These are phyloP conservation scores for Akabosia matsudoensis DNA, from an alignment of 1,140 invertebrate species.

Conservation along the genomic window DNA sequence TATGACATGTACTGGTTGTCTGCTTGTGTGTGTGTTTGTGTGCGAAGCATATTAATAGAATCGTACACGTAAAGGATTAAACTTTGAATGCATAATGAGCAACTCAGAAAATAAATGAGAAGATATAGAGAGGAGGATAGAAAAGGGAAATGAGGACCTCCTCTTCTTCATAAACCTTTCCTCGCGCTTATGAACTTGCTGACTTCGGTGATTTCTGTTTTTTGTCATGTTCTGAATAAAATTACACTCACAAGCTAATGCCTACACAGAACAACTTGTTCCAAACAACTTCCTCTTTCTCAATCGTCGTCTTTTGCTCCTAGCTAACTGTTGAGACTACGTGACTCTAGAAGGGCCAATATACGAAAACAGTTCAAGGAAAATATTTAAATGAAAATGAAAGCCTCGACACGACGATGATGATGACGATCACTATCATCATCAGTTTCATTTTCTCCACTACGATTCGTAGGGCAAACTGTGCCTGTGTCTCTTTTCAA, in stretches of 20 bases:
- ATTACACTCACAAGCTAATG: slow-evolving; percentile 6
- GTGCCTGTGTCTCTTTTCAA: no score
- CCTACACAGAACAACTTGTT: background rate
- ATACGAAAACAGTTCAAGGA: background rate
- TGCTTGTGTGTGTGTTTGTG: background rate
- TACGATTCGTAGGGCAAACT: background rate
- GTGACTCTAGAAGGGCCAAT: background rate
- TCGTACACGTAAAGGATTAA: slow-evolving; percentile 6
- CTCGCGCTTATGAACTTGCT: background rate
- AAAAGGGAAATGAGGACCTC: background rate
- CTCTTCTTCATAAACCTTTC: background rate
- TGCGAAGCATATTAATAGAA: background rate
- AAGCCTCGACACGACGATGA: slow-evolving; percentile 8
- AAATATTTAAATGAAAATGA: slow-evolving; percentile 11
- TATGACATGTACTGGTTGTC: no score
- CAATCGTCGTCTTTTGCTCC: background rate
- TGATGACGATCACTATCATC: background rate
- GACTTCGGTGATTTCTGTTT: background rate
- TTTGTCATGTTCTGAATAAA: slow-evolving; percentile 17
- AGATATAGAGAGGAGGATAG: background rate
- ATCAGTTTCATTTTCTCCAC: slow-evolving; percentile 5
- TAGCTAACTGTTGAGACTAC: background rate
- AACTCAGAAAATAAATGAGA: background rate
- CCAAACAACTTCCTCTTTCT: background rate
- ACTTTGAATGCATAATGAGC: slow-evolving; percentile 8